Evolutionary conservation across 2,113 vertebrate genomes (phyloP), one percentile per base, ranked within the genome.

Genomic region (Odontesthes bonariensis): DNA sequence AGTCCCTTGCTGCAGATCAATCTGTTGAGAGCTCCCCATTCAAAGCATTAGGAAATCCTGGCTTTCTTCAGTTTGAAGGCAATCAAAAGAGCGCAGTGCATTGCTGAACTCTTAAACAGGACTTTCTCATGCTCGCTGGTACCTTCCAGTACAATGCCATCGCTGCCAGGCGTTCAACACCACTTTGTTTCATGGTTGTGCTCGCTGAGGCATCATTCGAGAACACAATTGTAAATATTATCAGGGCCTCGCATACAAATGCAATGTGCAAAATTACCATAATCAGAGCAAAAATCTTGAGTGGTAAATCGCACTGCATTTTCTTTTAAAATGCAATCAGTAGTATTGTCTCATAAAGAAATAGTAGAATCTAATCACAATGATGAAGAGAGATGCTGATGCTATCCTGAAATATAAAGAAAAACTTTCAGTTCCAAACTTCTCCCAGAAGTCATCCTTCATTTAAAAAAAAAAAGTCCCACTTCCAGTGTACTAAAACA

Each of bases 21-120:
- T 94, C 92, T 94, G 93, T 95, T 94, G 79, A 87, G 90, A 91
- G 79, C 86, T 92, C 88, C 51, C 82, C 86, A 92, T 91, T 94
- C 92, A 90, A 73, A 49, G 75, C 89, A 86, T 92, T 93, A 93
- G 93, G 94, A 95, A 94, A 94, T 95, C 93, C 94, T 94, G 93
- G 92, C 94, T 94, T 94, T 94, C 92, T 94, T 93, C 84, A 61
- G 80, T 67, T 80, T 60, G 67, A 85, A 88, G 73, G 89, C 86
- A 81, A 86, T 86, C 64, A 54, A 92, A 86, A 86, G 84, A 82
- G 72, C 86, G 83, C 69, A 66, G 66, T 68, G 77, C 88, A 80
- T 58, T 68, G 72, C 84, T 88, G 59, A 86, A 85, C 85, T 90
- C 69, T 32, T 66, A 73, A 86, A 91, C 81, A 52, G 75, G 82